Conservation (phyloP, 2,888 invertebrate species). For the Bugulina stolonifera region DNA sequence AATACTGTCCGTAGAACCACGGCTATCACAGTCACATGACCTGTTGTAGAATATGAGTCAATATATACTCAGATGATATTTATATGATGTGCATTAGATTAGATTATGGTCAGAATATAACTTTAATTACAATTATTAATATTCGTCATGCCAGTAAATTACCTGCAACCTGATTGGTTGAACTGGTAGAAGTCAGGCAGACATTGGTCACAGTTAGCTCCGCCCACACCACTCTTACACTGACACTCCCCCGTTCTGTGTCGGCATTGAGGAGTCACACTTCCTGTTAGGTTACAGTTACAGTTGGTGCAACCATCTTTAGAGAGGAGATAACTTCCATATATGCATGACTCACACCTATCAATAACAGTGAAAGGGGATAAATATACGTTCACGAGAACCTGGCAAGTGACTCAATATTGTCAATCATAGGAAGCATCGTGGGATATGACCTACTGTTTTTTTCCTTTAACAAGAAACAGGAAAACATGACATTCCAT, state of each 20-base stretch:
- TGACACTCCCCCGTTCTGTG: constrained; percentile 33
- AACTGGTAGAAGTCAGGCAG: constrained; percentile 31
- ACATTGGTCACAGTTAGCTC: constrained; percentile 36
- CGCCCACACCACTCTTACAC: constrained; percentile 36
- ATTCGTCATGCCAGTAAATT: not conserved
- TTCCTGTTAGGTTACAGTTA: constrained; percentile 31
- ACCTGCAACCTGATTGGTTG: constrained; percentile 24
- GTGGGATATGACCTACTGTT: too few species aligned
- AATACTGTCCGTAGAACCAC: not conserved
- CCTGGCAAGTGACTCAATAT: too few species aligned
- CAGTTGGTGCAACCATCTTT: constrained; percentile 28
- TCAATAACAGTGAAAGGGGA: too few species aligned
- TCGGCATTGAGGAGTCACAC: constrained; percentile 32
- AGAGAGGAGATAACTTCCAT: not conserved
- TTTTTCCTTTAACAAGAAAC: too few species aligned
- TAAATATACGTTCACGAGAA: too few species aligned
- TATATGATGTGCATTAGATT: too few species aligned
- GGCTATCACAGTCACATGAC: constrained; percentile 7
- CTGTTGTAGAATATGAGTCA: too few species aligned
- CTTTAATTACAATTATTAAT: too few species aligned
- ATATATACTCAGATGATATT: too few species aligned
- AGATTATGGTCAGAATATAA: too few species aligned
- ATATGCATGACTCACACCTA: constrained; percentile 27
- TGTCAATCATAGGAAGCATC: too few species aligned
- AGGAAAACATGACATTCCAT: too few species aligned